phyloP scores from a whole-genome alignment of 30 jellyfish, hydroid and myxozoan genomes.

The Chironex yamaguchii region DNA sequence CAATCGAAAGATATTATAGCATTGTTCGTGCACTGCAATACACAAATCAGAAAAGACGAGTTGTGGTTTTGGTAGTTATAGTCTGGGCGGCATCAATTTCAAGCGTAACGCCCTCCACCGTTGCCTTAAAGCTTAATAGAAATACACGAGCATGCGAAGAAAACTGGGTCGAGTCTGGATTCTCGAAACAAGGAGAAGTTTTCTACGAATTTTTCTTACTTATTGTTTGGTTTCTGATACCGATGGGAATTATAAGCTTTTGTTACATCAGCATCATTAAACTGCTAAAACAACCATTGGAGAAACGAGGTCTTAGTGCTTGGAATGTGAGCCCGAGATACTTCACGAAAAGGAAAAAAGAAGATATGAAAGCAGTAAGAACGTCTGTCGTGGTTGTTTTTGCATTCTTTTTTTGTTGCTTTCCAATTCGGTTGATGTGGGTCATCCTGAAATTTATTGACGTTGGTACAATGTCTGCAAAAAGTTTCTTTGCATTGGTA shows the following conservation, averaged over 20 bases:
- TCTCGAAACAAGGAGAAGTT: neutral
- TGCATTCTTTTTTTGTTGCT: neutral
- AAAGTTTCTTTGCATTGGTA: neutral
- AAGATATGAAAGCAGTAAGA: neutral
- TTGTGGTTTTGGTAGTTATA: neutral
- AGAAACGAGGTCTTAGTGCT: neutral
- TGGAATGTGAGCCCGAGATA: neutral
- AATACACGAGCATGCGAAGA: neutral
- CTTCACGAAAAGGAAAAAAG: neutral
- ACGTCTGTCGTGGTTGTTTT: neutral
- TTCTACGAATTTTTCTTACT: neutral
- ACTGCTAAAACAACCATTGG: neutral
- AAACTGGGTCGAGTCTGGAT: neutral
- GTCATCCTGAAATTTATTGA: neutral
- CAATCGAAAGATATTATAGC: constrained; percentile 9
- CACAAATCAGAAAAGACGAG: neutral
- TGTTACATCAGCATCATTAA: neutral
- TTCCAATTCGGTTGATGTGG: constrained; percentile 9
- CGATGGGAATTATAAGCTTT: neutral
- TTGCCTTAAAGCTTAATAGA: neutral
- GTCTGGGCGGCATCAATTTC: neutral
- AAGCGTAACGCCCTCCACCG: neutral
- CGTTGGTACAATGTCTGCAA: neutral
- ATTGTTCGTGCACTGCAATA: neutral
- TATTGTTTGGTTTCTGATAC: neutral